Base-by-base conservation (phyloP, 2,888 invertebrate genomes). In the Fabriciana adippe region DNA sequence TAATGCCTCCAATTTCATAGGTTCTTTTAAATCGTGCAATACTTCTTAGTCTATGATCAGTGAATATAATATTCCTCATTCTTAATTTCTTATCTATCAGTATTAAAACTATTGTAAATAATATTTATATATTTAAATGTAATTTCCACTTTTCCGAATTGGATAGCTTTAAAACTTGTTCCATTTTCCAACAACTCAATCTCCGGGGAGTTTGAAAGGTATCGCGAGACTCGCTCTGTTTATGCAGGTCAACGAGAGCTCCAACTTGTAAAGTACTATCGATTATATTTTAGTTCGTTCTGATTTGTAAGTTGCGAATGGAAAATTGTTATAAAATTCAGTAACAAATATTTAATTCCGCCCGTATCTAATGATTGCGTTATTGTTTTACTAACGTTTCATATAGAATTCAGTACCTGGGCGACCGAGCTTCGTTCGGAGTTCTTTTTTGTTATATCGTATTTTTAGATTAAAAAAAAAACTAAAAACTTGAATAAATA, bases 211-310 rank as follows among this genome's bases (percentile, higher is more conserved):
- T 71, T 71, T 67, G 69, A 66, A 69, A 71, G 66, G 64, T 67
- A 65, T 72, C 64, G 64, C 64, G 61, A 67, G 66, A 66, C 66
- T 60, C 60, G 66, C 66, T 69, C 62, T 69, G 64, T 64, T 65
- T 67, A 71, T 69, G 64, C 71, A 67, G 71, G 71, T 69, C 71
- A 71, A 67, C 71, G 64, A 66, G 67, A 71, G 68, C 64, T 69
- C 66, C 62, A 67, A 71, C 62, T 69, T 61, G 55, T 61, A 64
- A 71, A 71, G 71, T 71, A 62, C 68, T 68, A 71, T 68, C 71
- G 68, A 71, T 68, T 71, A 68, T 18, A 18, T 18, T 18, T 71
- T 67, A 71, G 69, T 71, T 71, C 64, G 63, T n/a, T 61, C 66
- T 64, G 67, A 65, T 69, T 71, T 69, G 57, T 64, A 62, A 55